Conservation (phyloP, 2,888 invertebrate species). For the Pterostichus niger region DNA sequence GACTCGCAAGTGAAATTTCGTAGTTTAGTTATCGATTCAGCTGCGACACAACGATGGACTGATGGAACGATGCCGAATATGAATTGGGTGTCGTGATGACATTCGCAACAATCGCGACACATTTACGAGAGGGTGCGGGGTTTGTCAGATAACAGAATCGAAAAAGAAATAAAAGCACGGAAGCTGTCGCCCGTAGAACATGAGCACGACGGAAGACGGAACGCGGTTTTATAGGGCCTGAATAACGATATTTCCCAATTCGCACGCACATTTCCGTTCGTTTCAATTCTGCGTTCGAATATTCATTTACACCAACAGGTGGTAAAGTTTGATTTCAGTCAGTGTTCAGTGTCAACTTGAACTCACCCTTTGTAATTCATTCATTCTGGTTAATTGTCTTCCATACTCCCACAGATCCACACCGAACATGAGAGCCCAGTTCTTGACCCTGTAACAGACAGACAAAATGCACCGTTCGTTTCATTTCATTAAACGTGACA, state of each 20-base stretch:
- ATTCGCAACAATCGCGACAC: constrained; percentile 29
- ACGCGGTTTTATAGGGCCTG: neutral
- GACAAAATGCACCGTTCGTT: neutral
- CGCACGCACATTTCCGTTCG: constrained; percentile 51
- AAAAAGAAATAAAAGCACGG: constrained; percentile 34
- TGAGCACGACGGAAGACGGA: constrained; percentile 5
- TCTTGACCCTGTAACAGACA: constrained; percentile 86
- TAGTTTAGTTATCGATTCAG: constrained; percentile 57
- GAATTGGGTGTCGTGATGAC: constrained; percentile 50
- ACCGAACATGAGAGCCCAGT: constrained; percentile 95
- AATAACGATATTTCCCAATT: constrained; percentile 15
- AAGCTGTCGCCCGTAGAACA: constrained; percentile 30
- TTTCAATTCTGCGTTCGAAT: constrained; percentile 42
- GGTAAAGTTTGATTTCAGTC: constrained; percentile 37
- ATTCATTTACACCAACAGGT: constrained; percentile 58
- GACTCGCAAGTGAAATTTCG: constrained; percentile 49
- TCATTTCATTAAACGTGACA: constrained; percentile 4
- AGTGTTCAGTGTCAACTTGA: too few species aligned
- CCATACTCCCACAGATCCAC: constrained; percentile 95
- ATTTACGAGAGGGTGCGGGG: neutral
- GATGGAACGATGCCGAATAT: constrained; percentile 44
- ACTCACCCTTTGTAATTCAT: constrained; percentile 92
- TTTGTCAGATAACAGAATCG: constrained; percentile 17
- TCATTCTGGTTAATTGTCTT: constrained; percentile 92
- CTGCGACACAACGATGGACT: neutral